Evolutionary conservation across 2,888 invertebrate genomes (phyloP).

Genomic region (Drosophila fungiperda): DNA sequence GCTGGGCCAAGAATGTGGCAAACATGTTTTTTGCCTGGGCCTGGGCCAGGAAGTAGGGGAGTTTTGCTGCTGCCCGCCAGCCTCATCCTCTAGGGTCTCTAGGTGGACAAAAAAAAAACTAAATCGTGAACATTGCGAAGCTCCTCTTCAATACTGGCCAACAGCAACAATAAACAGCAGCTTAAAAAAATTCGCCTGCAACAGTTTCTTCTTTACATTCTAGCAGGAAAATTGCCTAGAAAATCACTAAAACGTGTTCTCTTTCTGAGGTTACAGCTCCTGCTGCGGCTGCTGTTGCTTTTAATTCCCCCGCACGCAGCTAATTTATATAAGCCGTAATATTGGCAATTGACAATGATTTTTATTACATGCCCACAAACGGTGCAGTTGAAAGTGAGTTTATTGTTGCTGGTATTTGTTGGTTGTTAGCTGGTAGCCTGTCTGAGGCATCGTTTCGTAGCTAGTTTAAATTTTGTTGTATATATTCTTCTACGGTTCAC

Average conservation of each 20-base stretch:
- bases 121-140: conserved; percentile 70
- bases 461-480: conserved; percentile 37
- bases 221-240: conserved; percentile 79
- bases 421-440: conserved; percentile 37
- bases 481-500: conserved; percentile 38
- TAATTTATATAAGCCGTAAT: conserved; percentile 79
- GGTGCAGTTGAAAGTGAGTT: conserved; percentile 70
- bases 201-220: conserved; percentile 49
- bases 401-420: conserved; percentile 23
- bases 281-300: conserved; percentile 40
- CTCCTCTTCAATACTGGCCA: conserved; percentile 66
- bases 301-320: conserved; percentile 72
- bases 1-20: conserved; percentile 78
- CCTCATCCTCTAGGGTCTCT: conserved; percentile 37
- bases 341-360: conserved; percentile 82
- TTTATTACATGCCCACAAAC: conserved; percentile 70
- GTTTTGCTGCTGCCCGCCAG: conserved; percentile 61
- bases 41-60: conserved; percentile 76
- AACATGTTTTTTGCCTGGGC: conserved; percentile 74
- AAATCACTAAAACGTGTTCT: conserved; percentile 83
- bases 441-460: conserved; percentile 37
- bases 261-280: conserved; percentile 18
- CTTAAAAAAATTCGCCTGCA: conserved; percentile 1
- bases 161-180: conserved; percentile 9
- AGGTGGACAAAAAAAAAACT: not conserved